Base-by-base conservation (phyloP, 2,888 invertebrate genomes). In the Agonopterix heracliana region DNA sequence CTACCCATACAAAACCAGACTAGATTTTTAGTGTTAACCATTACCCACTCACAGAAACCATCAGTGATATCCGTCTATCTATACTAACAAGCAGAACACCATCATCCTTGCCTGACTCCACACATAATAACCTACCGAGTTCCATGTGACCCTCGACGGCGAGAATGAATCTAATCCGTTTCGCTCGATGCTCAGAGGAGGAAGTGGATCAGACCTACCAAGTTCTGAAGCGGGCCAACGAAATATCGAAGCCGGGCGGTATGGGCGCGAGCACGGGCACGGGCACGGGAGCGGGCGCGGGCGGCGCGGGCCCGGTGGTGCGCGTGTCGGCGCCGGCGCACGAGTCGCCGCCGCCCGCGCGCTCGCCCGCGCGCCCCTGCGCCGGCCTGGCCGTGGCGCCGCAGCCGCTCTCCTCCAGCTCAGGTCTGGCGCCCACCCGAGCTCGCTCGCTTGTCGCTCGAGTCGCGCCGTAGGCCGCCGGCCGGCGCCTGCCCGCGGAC, bases 161-260 rank as follows among this genome's bases (percentile, higher is more conserved):
- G 65, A 64, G 64, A 68, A 66, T 71, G 66, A 70, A 65, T 73
- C 70, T 86, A 82, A 81, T 74, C 63, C 74, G 70, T 81, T 81
- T 80, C 76, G 73, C 76, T 81, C 81, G 81, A 72, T 86, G 80
- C 86, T 83, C 80, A 85, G 84, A 87, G 89, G 90, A 89, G 82
- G 94, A 96, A 91, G 93, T 96, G 91, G 96, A 97, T 91, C 94
- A 94, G 89, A 96, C 95, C 86, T 97, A 97, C 90, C 96, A 96
- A 91, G 96, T 96, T 82, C 92, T 97, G 91, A 96, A 96, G 91
- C 95, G 96, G 85, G 96, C 96, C 76, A 96, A 95, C 79, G 96
- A 96, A 91, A 94, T 96, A 76, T 91, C 92, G 71, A 91, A 90
- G 80, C 86, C 88, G 71, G 79, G 78, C 71, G 82, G 79, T 89